Evolutionary conservation across 2,113 vertebrate species (phyloP), one percentile per base, ranked within the genome.

Genomic region (Tringa solitaria): DNA sequence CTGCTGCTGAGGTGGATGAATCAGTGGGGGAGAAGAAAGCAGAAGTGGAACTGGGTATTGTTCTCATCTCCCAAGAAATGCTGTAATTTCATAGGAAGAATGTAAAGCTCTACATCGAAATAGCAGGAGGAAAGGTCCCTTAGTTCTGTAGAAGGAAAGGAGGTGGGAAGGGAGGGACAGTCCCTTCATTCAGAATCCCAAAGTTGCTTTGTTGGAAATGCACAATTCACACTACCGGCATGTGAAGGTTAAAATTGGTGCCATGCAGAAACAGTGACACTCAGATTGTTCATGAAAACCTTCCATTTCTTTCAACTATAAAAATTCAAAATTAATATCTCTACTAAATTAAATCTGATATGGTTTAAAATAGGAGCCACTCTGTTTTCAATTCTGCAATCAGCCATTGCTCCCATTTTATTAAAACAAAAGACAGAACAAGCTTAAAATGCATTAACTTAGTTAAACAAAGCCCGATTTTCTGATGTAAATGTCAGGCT

Each of bases 391-490:
- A 84, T 94, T 95, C 86, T 76, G 63, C 60, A 74, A 80, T 93
- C 80, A 96, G 65, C 91, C 81, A 92, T 95, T 48, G 30, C 26
- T 96, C 75, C 73, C 67, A 32, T 87, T 93, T 95, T 94, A 96
- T 95, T 97, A 95, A 83, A 87, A 80, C 69, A 68, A 82, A 90
- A 95, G 83, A 93, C 79, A 93, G 87, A 95, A 95, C 81, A 95
- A 95, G 79, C 59, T 94, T 91, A 85, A 96, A 97, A 96, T 85
- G 48, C 84, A 97, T 96, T 95, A 97, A 94, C 73, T 97, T 97
- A 90, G 87, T 96, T 97, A 87, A 97, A 96, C 70, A 96, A 96
- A 97, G 87, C 89, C 94, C 87, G 70, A 95, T 96, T 97, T 96
- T 95, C 94, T 90, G 89, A 98, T 61, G 93, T 69, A 97, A 98